These are phyloP conservation scores for Spialia ferax DNA, from an alignment of 2,888 invertebrate species.

Conservation along the genomic window DNA sequence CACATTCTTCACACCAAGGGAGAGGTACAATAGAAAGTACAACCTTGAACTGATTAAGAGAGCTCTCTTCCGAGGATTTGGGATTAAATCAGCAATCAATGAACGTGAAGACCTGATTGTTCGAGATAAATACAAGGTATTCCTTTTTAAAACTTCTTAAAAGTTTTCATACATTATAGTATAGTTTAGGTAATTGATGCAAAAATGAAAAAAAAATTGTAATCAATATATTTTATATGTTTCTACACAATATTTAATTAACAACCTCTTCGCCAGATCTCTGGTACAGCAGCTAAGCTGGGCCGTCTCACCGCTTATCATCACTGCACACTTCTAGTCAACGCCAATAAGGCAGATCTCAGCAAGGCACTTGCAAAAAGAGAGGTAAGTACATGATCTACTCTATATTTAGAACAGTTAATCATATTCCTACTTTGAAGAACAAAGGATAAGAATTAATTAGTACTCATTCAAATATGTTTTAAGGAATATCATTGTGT, in stretches of 20 bases:
- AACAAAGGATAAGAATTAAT: not conserved
- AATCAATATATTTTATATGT: too few species aligned
- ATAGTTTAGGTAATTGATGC: not conserved
- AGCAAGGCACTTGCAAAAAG: slow-evolving; percentile 90
- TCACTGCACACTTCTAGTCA: slow-evolving; percentile 97
- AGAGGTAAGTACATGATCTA: slow-evolving; percentile 86
- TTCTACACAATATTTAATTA: slow-evolving; percentile 49
- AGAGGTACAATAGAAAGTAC: slow-evolving; percentile 93
- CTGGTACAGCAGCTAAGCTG: slow-evolving; percentile 98
- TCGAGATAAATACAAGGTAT: slow-evolving; percentile 92
- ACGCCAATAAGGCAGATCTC: slow-evolving; percentile 92
- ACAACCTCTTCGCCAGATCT: slow-evolving; percentile 88
- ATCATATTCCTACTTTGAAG: not conserved
- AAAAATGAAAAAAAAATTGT: not conserved
- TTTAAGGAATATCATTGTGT: too few species aligned
- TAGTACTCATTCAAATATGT: too few species aligned
- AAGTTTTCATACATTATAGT: too few species aligned
- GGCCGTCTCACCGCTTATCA: slow-evolving; percentile 97
- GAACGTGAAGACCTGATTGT: slow-evolving; percentile 95
- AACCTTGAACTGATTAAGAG: slow-evolving; percentile 96
- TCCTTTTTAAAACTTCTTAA: slow-evolving; percentile 52
- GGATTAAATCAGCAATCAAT: slow-evolving; percentile 91
- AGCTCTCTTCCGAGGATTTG: slow-evolving; percentile 94
- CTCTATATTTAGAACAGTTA: slow-evolving; percentile 41
- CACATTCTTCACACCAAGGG: slow-evolving; percentile 95